Percentiles rank a stretch among this genome's conserved stretches.
These are phyloP conservation scores for Uloborus plumipes DNA, from an alignment of 2,888 invertebrate species.

Conservation along the genomic window DNA sequence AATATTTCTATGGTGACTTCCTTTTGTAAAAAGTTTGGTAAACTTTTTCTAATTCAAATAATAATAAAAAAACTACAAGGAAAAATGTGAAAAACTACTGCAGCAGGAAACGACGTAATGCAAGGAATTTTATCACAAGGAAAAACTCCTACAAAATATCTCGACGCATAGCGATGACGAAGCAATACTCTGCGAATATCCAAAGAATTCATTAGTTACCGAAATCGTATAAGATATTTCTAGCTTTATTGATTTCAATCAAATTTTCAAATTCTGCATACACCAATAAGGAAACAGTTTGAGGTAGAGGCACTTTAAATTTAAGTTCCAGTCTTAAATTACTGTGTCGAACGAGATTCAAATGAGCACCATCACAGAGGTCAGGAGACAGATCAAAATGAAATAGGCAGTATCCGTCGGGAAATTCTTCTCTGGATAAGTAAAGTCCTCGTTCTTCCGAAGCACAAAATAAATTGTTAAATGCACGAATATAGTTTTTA, in stretches of 20 bases:
- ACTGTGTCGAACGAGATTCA: conserved; percentile 4
- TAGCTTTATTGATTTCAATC: conserved; percentile 16
- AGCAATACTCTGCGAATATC: conserved; percentile 10
- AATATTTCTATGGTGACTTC: no score
- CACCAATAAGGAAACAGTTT: conserved; percentile 6
- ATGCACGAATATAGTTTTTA: background rate
- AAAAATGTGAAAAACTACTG: conserved; percentile 15
- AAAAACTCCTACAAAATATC: conserved; percentile 28
- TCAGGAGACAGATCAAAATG: background rate
- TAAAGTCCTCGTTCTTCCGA: background rate
- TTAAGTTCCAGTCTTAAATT: conserved; percentile 28
- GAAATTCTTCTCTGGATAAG: background rate
- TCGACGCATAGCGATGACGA: conserved; percentile 6
- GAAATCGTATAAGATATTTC: conserved; percentile 9
- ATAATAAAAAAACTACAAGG: no score
- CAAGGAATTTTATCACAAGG: conserved; percentile 13
- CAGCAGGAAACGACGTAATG: conserved; percentile 5
- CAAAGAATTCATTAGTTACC: conserved; percentile 42
- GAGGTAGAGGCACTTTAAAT: background rate
- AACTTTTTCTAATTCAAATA: no score
- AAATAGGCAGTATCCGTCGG: background rate
- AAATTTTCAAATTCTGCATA: conserved; percentile 15
- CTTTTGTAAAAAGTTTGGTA: no score
- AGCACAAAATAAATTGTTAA: background rate
- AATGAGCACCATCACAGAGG: background rate